Evolutionary conservation across 2,797 vertebrate species (phyloP).

Genomic region (Poliocrania exsul): DNA sequence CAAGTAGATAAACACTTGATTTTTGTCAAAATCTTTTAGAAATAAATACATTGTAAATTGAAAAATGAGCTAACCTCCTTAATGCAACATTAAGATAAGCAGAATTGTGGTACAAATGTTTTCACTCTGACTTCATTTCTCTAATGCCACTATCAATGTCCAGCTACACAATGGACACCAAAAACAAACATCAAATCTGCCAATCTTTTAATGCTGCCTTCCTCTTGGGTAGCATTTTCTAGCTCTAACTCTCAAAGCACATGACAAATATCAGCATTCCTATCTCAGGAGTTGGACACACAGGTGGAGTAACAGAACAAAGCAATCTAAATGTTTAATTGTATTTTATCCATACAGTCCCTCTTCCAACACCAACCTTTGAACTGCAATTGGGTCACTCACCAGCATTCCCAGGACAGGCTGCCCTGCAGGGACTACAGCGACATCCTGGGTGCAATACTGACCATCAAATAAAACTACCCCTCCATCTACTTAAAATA

Average conservation of each 20-base stretch:
- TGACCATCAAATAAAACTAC: neutral
- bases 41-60: neutral
- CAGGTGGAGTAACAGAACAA: neutral
- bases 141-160: neutral
- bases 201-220: neutral
- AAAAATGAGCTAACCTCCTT: neutral
- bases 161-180: neutral
- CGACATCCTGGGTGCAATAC: neutral
- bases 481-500: neutral
- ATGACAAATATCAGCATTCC: neutral
- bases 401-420: neutral
- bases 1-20: neutral
- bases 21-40: neutral
- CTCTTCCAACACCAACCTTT: neutral
- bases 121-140: neutral
- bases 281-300: neutral
- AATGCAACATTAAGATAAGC: neutral
- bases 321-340: neutral
- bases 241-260: neutral
- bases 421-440: neutral
- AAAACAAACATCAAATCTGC: neutral
- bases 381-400: neutral
- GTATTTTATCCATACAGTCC: neutral
- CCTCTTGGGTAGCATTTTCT: neutral
- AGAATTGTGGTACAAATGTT: neutral